These are phyloP conservation scores for crab-eating macaque (Macaca fascicularis) DNA, from an alignment of 2,113 vertebrate genomes.

Conservation along the genomic window T2T-MFA8v1.1 NC_088375.1:178052501-178053000, in stretches of 20 bases:
- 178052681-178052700: background rate
- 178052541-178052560: background rate
- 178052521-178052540: background rate
- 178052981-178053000: background rate
- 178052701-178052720: background rate
- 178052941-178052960: background rate
- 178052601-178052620: background rate
- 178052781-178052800: background rate
- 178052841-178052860: background rate
- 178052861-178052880: background rate
- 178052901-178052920: background rate
- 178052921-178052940: background rate
- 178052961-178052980: background rate
- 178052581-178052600: background rate
- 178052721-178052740: conserved; percentile 8
- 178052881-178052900: background rate
- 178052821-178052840: background rate
- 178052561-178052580: background rate
- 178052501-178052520: background rate
- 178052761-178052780: background rate
- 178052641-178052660: background rate
- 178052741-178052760: background rate
- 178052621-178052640: background rate
- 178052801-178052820: background rate
- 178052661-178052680: background rate